Evolutionary conservation across 2,113 vertebrate genomes (phyloP), one percentile per base, ranked within the genome.

Genomic region (Oxyruncus cristatus): DNA sequence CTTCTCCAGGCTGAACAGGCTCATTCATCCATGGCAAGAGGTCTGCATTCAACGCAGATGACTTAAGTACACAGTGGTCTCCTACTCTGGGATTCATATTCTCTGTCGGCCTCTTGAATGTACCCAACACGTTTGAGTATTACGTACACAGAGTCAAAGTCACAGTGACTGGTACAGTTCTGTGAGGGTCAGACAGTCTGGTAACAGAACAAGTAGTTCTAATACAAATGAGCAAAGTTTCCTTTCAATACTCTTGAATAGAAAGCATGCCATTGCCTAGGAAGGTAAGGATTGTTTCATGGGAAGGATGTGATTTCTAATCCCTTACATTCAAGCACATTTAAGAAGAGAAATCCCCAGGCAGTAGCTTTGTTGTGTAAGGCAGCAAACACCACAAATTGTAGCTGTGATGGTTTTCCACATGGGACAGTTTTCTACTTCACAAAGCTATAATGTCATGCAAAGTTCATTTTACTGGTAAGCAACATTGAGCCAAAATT

Each of bases 401-500:
- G 35, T 84, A 82, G 65, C 56, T 72, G 30, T 91, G 41, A 53
- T 86, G 61, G 49, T 73, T 95, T 95, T 91, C 81, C 78, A 78
- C 44, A 12, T 55, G 61, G 88, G 78, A 62, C 86, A 61, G 26
- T 87, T 79, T 80, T 70, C 39, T 93, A 68, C 74, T 94, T 88
- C 68, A 52, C 49, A 73, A 47, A 59, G 22, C 76, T 93, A 84
- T 76, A 65, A 92, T 82, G 68, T 59, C 4, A 44, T 53, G 83
- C 66, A 73, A 91, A 91, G 89, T 98, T 97, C 91, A 81, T 96
- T 97, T 96, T 95, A 66, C 41, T 92, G 37, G 84, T 95, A 95
- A 97, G 88, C 88, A 79, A 95, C 82, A 94, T 63, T 95, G 85
- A 94, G 53, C 89, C 94, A 96, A 92, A 96, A 95, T 92, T 95